Percentiles rank a stretch among this genome's conserved stretches.
Conservation (phyloP, 1,140 invertebrate genomes). For the Leguminivora glycinivorella region DNA sequence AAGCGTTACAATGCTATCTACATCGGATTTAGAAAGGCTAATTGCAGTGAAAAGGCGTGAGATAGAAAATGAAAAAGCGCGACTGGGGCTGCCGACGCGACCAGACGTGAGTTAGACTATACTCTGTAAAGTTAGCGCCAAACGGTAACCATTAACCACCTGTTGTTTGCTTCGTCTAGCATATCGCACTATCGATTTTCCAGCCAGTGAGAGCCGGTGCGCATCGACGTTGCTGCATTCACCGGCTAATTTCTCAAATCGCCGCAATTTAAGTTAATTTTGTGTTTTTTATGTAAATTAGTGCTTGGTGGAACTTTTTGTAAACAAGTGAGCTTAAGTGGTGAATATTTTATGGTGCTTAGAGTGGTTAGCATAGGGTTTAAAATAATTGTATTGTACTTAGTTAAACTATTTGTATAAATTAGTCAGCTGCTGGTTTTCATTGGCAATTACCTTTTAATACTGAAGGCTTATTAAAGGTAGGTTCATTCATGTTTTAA, state of each 20-base stretch:
- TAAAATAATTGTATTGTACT: not conserved
- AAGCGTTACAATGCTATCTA: slow-evolving; percentile 61
- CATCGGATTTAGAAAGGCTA: slow-evolving; percentile 69
- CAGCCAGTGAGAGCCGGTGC: slow-evolving; percentile 19
- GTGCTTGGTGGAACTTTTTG: slow-evolving; percentile 3
- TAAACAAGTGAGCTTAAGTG: slow-evolving; percentile 11
- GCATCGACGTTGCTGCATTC: slow-evolving; percentile 19
- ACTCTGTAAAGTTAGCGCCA: slow-evolving; percentile 39
- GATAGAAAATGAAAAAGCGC: slow-evolving; percentile 68
- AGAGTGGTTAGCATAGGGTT: not conserved
- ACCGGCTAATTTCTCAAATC: not conserved
- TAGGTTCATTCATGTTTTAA: not conserved
- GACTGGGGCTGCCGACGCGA: slow-evolving; percentile 50
- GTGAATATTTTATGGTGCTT: not conserved
- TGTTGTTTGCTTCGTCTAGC: slow-evolving; percentile 28
- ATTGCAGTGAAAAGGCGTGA: slow-evolving; percentile 67
- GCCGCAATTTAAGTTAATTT: slow-evolving; percentile 11
- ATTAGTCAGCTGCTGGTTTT: not conserved
- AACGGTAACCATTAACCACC: slow-evolving; percentile 21
- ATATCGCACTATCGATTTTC: slow-evolving; percentile 27
- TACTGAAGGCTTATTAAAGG: not conserved
- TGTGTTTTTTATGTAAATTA: slow-evolving; percentile 1
- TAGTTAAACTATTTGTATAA: not conserved
- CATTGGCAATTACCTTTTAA: not conserved
- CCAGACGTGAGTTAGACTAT: slow-evolving; percentile 44